Percentiles rank a stretch among this genome's conserved stretches.
Conservation (phyloP, 2,888 invertebrate species). For the Ormyrus thymus region DNA sequence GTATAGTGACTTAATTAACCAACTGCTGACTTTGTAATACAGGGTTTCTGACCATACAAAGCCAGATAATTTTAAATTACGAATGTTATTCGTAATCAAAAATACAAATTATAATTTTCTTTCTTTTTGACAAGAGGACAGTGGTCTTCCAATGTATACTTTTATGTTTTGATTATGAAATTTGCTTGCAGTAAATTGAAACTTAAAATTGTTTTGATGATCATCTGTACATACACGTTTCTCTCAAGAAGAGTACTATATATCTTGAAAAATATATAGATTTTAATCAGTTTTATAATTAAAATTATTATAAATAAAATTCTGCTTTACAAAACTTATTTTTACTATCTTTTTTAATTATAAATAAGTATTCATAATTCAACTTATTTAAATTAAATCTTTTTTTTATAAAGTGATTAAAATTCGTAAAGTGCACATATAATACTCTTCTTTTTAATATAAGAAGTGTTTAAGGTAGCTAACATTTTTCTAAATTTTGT, state of each 20-base stretch:
- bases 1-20: constrained; percentile 5
- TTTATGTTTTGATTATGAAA: constrained; percentile 24
- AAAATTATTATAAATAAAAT: too few species aligned
- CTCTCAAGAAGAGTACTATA: neutral
- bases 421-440: too few species aligned
- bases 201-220: constrained; percentile 38
- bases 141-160: constrained; percentile 23
- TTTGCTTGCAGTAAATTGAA: constrained; percentile 11
- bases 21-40: constrained; percentile 1
- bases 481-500: constrained; percentile 41
- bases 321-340: too few species aligned
- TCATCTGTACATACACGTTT: constrained; percentile 48
- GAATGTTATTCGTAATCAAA: constrained; percentile 21
- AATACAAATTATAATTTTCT: constrained; percentile 9
- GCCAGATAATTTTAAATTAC: constrained; percentile 17
- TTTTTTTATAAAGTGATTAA: too few species aligned
- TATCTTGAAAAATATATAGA: too few species aligned
- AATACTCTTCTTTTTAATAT: too few species aligned
- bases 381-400: too few species aligned
- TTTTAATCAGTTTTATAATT: too few species aligned
- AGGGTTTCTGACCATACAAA: constrained; percentile 2
- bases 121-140: constrained; percentile 19
- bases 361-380: too few species aligned
- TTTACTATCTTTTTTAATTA: too few species aligned
- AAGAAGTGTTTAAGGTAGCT: constrained; percentile 17